Conservation (phyloP, 2,797 vertebrate genomes). For the Silurus lanzhouensis region DNA sequence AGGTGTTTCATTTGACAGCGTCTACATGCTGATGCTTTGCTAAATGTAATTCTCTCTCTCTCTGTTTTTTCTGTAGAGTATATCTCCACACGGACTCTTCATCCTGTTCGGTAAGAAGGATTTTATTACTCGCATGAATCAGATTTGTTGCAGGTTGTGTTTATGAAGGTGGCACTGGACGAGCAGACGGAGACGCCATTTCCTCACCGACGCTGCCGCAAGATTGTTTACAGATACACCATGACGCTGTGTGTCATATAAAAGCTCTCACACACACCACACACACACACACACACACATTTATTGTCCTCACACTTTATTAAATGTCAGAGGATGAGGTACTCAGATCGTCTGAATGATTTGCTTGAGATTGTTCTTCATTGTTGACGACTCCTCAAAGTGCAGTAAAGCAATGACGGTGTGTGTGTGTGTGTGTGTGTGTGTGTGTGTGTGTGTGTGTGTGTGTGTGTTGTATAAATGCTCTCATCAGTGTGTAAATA, state of each 20-base stretch:
- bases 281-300: not conserved
- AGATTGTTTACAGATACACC: conserved; percentile 49
- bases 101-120: conserved; percentile 84
- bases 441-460: conserved; percentile 4
- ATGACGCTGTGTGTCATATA: conserved; percentile 24
- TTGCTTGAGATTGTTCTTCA: not conserved
- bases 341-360: conserved; percentile 37
- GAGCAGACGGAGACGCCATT: conserved; percentile 13
- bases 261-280: not conserved
- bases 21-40: not conserved
- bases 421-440: not conserved
- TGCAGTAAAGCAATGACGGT: not conserved
- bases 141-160: conserved; percentile 37
- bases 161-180: conserved; percentile 39
- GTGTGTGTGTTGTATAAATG: not conserved
- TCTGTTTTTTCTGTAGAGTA: conserved; percentile 71
- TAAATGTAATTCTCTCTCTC: conserved; percentile 35
- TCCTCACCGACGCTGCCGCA: conserved; percentile 29
- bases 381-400: not conserved
- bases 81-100: conserved; percentile 84
- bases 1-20: not conserved
- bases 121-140: conserved; percentile 44
- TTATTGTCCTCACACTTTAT: conserved; percentile 47
- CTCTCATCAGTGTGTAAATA: not conserved
- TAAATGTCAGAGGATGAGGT: conserved; percentile 47